phyloP scores from a whole-genome alignment of 1,140 invertebrate species.

The Drosophila hydei region DNA sequence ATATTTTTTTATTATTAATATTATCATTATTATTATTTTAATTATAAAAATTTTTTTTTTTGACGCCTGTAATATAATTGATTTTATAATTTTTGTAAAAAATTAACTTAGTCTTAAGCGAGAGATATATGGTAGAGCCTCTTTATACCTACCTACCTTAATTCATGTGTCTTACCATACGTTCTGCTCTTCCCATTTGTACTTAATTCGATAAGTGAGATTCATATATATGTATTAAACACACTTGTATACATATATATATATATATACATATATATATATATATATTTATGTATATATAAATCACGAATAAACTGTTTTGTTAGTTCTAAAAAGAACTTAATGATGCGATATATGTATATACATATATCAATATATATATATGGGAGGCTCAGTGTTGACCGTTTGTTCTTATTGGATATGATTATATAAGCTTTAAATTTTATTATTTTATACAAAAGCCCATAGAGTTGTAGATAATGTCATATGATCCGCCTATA shows the following conservation, averaged over 20 bases:
- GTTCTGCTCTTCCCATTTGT: conserved; percentile 3
- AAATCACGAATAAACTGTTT: conserved; percentile 60
- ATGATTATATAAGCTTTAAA: too few species aligned
- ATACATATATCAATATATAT: too few species aligned
- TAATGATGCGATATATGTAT: too few species aligned
- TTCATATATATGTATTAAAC: conserved; percentile 14
- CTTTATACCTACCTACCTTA: conserved; percentile 6
- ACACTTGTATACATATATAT: too few species aligned
- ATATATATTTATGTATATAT: neutral
- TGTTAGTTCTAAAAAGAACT: conserved; percentile 40
- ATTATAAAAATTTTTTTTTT: conserved; percentile 30
- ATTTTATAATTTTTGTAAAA: conserved; percentile 54
- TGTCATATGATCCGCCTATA: too few species aligned
- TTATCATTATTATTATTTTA: conserved; percentile 5
- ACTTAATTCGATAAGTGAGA: conserved; percentile 37
- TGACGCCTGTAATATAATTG: conserved; percentile 47
- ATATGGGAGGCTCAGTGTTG: too few species aligned
- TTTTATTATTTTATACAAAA: too few species aligned
- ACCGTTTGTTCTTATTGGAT: too few species aligned
- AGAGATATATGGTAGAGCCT: conserved; percentile 11
- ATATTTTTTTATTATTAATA: conserved; percentile 6
- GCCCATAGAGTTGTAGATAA: too few species aligned
- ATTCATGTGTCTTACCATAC: conserved; percentile 4
- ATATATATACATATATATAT: too few species aligned
- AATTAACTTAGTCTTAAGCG: conserved; percentile 39